Conservation (phyloP, 2,888 invertebrate genomes). For the Philereme vetulata region DNA sequence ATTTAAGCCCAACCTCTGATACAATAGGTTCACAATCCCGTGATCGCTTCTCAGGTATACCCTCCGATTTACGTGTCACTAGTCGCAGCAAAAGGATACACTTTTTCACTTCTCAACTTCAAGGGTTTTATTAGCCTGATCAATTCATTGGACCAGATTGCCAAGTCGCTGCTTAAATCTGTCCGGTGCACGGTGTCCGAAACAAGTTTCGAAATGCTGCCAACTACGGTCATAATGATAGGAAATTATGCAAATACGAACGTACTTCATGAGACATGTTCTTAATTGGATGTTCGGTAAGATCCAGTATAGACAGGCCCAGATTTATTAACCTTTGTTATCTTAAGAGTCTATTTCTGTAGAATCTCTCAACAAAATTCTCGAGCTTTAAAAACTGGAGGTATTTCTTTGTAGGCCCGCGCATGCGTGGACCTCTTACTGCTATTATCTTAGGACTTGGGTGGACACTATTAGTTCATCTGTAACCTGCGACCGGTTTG, state of each 20-base stretch:
- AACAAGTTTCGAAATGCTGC: constrained; percentile 49
- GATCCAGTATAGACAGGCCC: constrained; percentile 23
- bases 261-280: constrained; percentile 15
- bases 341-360: constrained; percentile 20
- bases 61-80: constrained; percentile 46
- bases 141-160: constrained; percentile 43
- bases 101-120: constrained; percentile 35
- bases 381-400: constrained; percentile 35
- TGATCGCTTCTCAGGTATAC: constrained; percentile 3
- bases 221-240: constrained; percentile 43
- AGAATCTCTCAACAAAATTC: constrained; percentile 35
- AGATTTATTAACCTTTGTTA: constrained; percentile 29
- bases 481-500: constrained; percentile 73
- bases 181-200: constrained; percentile 38
- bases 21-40: constrained; percentile 12
- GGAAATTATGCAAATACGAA: constrained; percentile 36
- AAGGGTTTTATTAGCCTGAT: constrained; percentile 34
- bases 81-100: constrained; percentile 48
- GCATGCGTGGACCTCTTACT: constrained; percentile 63
- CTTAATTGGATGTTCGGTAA: constrained; percentile 35
- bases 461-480: constrained; percentile 10
- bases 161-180: constrained; percentile 44
- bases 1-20: constrained; percentile 1
- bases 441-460: constrained; percentile 64
- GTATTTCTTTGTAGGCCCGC: constrained; percentile 56